Conservation (phyloP, 2,888 invertebrate genomes). For the Morpho achilles region DNA sequence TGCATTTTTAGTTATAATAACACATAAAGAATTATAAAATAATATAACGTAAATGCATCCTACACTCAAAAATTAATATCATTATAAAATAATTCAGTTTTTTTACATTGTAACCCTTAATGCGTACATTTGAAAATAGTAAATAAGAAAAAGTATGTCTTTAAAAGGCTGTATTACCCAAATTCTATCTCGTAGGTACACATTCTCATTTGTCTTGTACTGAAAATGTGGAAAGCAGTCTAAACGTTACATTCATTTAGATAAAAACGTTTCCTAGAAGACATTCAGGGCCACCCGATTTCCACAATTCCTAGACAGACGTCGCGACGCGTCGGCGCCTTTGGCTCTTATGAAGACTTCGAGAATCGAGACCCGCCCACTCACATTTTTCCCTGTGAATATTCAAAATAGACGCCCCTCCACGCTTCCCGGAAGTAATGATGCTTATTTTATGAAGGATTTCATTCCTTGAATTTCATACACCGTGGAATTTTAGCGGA, state of each 20-base stretch:
- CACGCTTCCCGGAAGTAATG: constrained; percentile 53
- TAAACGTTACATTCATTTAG: neutral
- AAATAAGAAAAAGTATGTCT: too few relatives aligned
- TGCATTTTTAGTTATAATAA: too few relatives aligned
- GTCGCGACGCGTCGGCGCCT: constrained; percentile 29
- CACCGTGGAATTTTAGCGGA: constrained; percentile 56
- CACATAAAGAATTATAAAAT: too few relatives aligned
- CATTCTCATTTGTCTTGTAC: too few relatives aligned
- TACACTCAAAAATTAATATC: too few relatives aligned
- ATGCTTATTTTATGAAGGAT: constrained; percentile 65
- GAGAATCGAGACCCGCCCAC: constrained; percentile 16
- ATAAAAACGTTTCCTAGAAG: neutral
- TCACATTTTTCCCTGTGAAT: constrained; percentile 47
- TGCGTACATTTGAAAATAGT: too few relatives aligned
- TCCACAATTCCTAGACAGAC: constrained; percentile 7
- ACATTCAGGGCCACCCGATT: constrained; percentile 4
- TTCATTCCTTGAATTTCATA: constrained; percentile 52
- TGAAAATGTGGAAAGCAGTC: too few relatives aligned
- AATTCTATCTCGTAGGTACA: too few relatives aligned
- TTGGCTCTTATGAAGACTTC: constrained; percentile 35
- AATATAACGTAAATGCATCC: neutral
- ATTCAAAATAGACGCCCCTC: constrained; percentile 52
- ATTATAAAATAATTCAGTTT: too few relatives aligned
- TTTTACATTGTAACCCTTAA: too few relatives aligned
- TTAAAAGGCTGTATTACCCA: too few relatives aligned